Base-by-base conservation (phyloP, 2,113 vertebrate species). In the Pomatostomus ruficeps region DNA sequence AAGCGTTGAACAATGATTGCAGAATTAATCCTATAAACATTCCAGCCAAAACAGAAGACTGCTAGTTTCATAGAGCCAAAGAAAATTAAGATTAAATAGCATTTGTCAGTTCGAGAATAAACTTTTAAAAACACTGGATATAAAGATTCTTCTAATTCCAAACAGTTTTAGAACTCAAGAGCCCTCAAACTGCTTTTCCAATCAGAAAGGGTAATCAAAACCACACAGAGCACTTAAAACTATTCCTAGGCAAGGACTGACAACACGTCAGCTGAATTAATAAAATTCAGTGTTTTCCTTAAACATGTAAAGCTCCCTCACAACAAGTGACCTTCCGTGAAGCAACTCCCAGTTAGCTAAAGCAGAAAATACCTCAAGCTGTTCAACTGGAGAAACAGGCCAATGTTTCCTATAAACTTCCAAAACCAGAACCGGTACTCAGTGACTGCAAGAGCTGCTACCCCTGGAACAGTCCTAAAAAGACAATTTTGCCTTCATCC, bases 1-100 rank as follows among this genome's bases (percentile, higher is more conserved):
- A 94, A 87, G 80, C 11, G 8, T 51, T 89, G 72, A 43, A 96
- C 61, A 88, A 74, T 87, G 62, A 89, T 59, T 93, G 66, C 73
- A 93, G 38, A 96, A 95, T 91, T 92, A 95, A 97, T 96, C 85
- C 88, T 57, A 94, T 87, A 92, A 97, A 92, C 76, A 76, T 29
- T 49, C 43, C 87, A 93, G 96, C 94, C 96, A 96, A 92, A 97
- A 97, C 81, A 97, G 94, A 95, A 97, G 89, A 96, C 91, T 96
- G 70, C 58, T 91, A 51, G 94, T 62, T 86, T 94, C 38, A 85
- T 11, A 85, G 77, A 97, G 96, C 88, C 81, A 97, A 97, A 95
- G 85, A 95, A 88, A 89, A 95, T 76, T 71, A 85, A 79, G 55
- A 91, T 94, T 95, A 95, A 92, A 95, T 48, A 97, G 79, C 94